Evolutionary conservation across 1,140 invertebrate species (phyloP).

Genomic region (Orchestia grillus): DNA sequence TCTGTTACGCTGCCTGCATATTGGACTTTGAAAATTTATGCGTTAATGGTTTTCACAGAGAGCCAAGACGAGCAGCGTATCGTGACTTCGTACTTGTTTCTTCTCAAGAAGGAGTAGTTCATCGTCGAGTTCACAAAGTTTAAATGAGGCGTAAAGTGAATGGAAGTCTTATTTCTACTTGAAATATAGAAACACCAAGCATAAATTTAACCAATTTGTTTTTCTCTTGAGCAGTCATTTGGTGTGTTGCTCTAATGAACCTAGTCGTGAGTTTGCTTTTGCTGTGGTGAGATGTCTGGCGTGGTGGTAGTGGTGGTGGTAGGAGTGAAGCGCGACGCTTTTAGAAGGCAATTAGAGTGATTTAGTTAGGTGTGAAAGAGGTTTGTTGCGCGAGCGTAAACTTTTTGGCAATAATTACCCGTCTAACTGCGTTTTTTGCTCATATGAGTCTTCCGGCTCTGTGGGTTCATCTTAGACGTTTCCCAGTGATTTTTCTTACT

Average conservation of each 20-base stretch:
- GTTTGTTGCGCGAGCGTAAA: background rate
- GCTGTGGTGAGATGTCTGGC: background rate
- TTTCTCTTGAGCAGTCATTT: background rate
- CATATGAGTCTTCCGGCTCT: background rate
- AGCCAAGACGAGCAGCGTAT: no score
- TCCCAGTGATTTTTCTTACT: background rate
- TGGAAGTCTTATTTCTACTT: no score
- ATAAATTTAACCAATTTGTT: no score
- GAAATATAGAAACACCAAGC: no score
- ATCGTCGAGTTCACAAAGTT: no score
- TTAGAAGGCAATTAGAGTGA: background rate
- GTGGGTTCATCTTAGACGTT: background rate
- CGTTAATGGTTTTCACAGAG: no score
- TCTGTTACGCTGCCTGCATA: no score
- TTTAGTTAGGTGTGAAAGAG: background rate
- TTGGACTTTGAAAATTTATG: no score
- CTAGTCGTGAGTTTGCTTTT: background rate
- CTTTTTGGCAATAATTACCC: background rate
- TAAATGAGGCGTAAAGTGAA: no score
- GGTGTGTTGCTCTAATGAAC: background rate
- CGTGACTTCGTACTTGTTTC: no score
- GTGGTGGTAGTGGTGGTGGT: background rate
- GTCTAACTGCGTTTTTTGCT: background rate
- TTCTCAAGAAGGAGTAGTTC: no score
- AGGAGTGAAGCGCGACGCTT: background rate